Evolutionary conservation across 2,113 vertebrate genomes (phyloP), one percentile per base, ranked within the genome.

Genomic region (Haemorhous mexicanus): DNA sequence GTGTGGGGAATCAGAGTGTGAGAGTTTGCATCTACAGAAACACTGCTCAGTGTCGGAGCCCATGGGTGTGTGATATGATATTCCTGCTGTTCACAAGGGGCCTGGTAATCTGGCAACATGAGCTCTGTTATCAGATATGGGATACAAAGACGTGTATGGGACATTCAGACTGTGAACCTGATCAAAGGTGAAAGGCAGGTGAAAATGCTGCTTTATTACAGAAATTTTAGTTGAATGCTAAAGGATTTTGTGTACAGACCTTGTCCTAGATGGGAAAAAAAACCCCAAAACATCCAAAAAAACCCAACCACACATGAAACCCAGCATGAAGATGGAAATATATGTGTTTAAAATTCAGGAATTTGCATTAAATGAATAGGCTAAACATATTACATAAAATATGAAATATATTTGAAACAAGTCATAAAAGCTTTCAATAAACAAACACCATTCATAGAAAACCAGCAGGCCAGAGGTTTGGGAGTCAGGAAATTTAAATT

Each of bases 21-120:
- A 44, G 43, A 67, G 21, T 76, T 80, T 49, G 15, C 2, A 2
- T 41, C 28, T 81, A 26, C 30, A 70, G 28, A 77, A 59, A 44
- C 17, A 61, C 17, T 39, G 70, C 64, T 87, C 49, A 26, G 15
- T 46, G 39, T 63, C 62, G 53, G 32, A 80, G 11, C 19, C 22
- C 6, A 2, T 0, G 1, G 30, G 32, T 1, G 2, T 43, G 35
- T 6, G 0, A 17, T 81, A 8, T 37, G 39, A 33, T 84, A 47
- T 20, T 11, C 19, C 41, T 77, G 61, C 21, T 74, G 58, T 63
- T 63, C 58, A 43, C 20, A 74, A 44, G 35, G 17, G 5, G 8
- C 16, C 39, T 46, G 33, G 16, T 90, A 39, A 33, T 73, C 41
- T 73, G 74, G 39, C 39, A 68, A 23, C 27, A 16, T 14, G 23